These are phyloP conservation scores for Bolinopsis microptera DNA, from an alignment of 37 sponge, comb jelly and placozoan species.

Conservation along the genomic window DNA sequence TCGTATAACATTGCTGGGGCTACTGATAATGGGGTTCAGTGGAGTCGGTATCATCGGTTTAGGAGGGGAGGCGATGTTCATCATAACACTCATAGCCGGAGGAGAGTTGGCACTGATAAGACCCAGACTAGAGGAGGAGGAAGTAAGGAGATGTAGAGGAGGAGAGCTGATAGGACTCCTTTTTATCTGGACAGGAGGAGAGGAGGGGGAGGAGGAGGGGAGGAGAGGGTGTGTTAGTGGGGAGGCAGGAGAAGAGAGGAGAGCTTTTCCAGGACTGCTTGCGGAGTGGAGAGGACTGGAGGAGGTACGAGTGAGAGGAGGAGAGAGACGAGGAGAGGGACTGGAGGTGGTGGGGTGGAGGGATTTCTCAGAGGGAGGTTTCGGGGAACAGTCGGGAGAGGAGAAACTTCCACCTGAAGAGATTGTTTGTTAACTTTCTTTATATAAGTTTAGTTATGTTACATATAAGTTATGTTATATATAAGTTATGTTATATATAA, in stretches of 20 bases:
- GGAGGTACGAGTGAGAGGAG: background rate
- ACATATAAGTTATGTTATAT: too few relatives aligned
- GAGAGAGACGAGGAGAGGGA: conserved; percentile 7
- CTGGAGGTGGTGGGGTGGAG: background rate
- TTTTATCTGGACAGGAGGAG: conserved; percentile 22
- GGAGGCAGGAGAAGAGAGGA: background rate
- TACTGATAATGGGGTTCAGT: background rate
- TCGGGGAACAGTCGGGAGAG: conserved; percentile 38
- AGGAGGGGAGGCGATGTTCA: background rate
- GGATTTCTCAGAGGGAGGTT: background rate
- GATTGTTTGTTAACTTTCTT: too few relatives aligned
- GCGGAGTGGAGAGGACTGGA: background rate
- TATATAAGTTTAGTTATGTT: too few relatives aligned
- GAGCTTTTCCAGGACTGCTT: too few relatives aligned
- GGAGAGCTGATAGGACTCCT: background rate
- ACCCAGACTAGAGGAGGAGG: background rate
- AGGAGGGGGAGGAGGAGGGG: conserved; percentile 20
- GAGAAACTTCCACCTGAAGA: conserved; percentile 61
- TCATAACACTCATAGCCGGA: background rate
- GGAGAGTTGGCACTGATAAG: background rate
- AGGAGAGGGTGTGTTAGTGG: background rate
- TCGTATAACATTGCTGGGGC: conserved; percentile 15
- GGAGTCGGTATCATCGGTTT: background rate
- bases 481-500: too few relatives aligned
- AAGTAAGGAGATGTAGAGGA: background rate